phyloP scores from a whole-genome alignment of 2,888 invertebrate genomes.

The Yponomeuta malinellus region DNA sequence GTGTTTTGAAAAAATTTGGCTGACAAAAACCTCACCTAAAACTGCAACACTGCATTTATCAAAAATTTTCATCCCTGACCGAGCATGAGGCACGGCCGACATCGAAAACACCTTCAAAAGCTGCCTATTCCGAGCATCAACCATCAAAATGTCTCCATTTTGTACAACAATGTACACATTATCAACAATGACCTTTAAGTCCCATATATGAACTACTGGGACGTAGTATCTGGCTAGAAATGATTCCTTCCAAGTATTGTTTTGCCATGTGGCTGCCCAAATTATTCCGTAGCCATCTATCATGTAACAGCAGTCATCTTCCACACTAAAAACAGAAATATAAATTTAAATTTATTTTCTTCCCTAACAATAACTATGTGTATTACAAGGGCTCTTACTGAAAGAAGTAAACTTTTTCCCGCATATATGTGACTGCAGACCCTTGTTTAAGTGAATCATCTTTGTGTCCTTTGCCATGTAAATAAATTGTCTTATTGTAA shows the following conservation, averaged over 20 bases:
- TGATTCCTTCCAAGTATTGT: constrained; percentile 23
- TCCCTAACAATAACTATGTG: not conserved
- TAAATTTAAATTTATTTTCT: not conserved
- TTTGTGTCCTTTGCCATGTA: constrained; percentile 17
- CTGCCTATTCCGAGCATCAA: constrained; percentile 13
- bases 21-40: not conserved
- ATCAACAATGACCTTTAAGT: constrained; percentile 26
- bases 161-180: constrained; percentile 32
- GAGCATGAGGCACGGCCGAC: not conserved
- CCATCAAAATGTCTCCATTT: constrained; percentile 29
- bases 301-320: constrained; percentile 31
- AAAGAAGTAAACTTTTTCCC: not conserved
- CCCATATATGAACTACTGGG: constrained; percentile 20
- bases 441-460: constrained; percentile 4
- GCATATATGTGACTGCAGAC: not conserved
- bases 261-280: constrained; percentile 20
- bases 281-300: constrained; percentile 25
- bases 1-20: too few relatives aligned
- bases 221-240: constrained; percentile 30
- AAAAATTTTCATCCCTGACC: not conserved
- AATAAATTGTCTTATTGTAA: constrained; percentile 18
- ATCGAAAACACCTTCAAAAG: not conserved
- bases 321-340: constrained; percentile 28
- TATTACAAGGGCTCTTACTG: not conserved
- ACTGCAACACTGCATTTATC: not conserved